A percentile compares a stretch with the other conserved stretches of the same genome.
Conservation (phyloP, 2,113 vertebrate species). For the Chionomys nivalis region DNA sequence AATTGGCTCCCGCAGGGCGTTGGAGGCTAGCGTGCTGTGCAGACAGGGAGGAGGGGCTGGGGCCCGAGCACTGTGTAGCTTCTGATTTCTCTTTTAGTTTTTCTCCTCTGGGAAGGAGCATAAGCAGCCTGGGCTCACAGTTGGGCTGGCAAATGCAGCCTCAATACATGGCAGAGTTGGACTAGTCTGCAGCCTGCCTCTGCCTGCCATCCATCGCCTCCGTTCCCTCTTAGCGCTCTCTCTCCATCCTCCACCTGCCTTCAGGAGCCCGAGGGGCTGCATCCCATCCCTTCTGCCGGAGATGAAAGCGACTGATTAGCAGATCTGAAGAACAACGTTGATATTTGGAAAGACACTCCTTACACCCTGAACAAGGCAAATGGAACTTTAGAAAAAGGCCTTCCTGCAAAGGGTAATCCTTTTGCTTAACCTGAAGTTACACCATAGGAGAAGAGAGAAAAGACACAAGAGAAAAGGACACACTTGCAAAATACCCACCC, state of each 20-base stretch:
- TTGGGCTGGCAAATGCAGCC: not conserved
- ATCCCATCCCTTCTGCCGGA: not conserved
- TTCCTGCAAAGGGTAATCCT: not conserved
- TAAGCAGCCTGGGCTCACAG: slow-evolving; percentile 15
- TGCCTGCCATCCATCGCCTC: not conserved
- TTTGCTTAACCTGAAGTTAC: not conserved
- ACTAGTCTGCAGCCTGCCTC: not conserved
- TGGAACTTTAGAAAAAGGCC: not conserved
- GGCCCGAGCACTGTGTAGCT: not conserved
- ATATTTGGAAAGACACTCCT: not conserved
- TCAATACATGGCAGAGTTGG: not conserved
- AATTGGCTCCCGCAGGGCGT: slow-evolving; percentile 81
- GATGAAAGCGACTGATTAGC: not conserved
- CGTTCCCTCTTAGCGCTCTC: not conserved
- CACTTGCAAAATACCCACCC: not conserved
- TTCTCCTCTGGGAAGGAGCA: slow-evolving; percentile 46
- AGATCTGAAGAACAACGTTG: not conserved
- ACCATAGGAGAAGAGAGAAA: not conserved
- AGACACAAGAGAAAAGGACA: not conserved
- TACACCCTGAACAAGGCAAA: not conserved
- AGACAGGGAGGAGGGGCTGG: slow-evolving; percentile 25
- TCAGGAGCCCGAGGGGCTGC: not conserved
- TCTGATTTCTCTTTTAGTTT: slow-evolving; percentile 40
- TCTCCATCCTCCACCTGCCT: not conserved
- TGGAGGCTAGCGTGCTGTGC: slow-evolving; percentile 70